Conservation (phyloP, 2,113 vertebrate species). For the Girardinichthys multiradiatus region DNA sequence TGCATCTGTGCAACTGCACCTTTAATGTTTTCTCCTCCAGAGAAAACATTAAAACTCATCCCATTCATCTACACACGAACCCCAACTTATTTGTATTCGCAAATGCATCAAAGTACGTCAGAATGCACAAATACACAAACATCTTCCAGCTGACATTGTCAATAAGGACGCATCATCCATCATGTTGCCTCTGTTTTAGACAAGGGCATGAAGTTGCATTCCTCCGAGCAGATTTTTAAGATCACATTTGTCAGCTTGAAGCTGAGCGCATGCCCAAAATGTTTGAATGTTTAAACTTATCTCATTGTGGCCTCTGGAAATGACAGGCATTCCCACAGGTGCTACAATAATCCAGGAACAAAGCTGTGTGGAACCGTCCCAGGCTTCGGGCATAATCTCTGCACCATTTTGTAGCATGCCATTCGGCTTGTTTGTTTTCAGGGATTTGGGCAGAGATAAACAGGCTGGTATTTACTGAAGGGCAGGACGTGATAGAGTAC, state of each 20-base stretch:
- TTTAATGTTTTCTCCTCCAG: too few species aligned
- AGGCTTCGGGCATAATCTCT: constrained; percentile 3
- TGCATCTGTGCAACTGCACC: too few species aligned
- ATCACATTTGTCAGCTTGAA: constrained; percentile 52
- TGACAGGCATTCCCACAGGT: constrained; percentile 28
- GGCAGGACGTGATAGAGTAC: constrained; percentile 40
- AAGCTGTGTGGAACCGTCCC: not conserved
- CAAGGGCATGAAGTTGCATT: constrained; percentile 55
- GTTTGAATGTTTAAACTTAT: constrained; percentile 60
- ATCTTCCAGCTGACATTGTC: constrained; percentile 57
- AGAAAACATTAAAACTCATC: too few species aligned
- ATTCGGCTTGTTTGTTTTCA: constrained; percentile 37
- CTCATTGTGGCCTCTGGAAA: constrained; percentile 38
- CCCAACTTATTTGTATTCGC: constrained; percentile 5
- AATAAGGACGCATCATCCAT: constrained; percentile 52
- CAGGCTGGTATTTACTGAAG: constrained; percentile 13
- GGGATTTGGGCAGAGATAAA: constrained; percentile 28
- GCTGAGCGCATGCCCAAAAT: constrained; percentile 51
- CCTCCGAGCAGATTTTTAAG: constrained; percentile 40
- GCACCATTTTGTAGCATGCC: constrained; percentile 1
- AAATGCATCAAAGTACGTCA: not conserved
- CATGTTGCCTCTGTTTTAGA: constrained; percentile 46
- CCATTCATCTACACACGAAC: too few species aligned
- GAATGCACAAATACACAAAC: constrained; percentile 40
- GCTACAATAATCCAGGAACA: constrained; percentile 43